Evolutionary conservation across 2,888 invertebrate genomes (phyloP).

Genomic region (Orthonevra nobilis): DNA sequence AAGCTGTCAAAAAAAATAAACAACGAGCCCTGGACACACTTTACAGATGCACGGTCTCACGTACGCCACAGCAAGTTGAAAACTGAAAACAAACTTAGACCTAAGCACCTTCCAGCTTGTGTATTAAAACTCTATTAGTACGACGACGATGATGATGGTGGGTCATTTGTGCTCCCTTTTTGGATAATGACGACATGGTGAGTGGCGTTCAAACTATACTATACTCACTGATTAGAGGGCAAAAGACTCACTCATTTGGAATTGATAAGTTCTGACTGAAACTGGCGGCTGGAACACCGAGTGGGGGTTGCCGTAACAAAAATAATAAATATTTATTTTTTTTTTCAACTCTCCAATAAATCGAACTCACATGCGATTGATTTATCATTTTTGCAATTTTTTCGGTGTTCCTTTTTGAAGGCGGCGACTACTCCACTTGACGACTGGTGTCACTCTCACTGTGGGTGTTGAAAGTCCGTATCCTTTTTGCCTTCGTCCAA

Average conservation of each 20-base stretch:
- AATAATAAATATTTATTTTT: neutral
- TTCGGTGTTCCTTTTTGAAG: conserved; percentile 1
- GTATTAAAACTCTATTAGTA: no score
- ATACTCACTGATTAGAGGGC: conserved; percentile 22
- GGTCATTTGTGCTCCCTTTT: no score
- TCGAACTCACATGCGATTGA: conserved; percentile 60
- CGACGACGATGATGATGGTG: neutral
- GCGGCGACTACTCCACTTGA: conserved; percentile 8
- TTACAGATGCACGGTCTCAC: conserved; percentile 30
- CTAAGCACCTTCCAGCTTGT: neutral
- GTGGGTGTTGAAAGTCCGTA: neutral
- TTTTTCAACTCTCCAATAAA: no score
- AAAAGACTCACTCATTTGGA: conserved; percentile 30
- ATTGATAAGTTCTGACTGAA: conserved; percentile 18
- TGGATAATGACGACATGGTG: conserved; percentile 15
- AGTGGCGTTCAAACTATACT: conserved; percentile 2
- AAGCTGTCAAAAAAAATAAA: neutral
- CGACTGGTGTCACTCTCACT: conserved; percentile 22
- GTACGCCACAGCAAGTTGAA: conserved; percentile 33
- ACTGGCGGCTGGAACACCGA: no score
- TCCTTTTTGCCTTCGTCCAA: conserved; percentile 2
- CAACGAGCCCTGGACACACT: conserved; percentile 7
- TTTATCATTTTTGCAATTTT: conserved; percentile 62
- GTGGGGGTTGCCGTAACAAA: neutral
- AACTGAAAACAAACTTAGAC: conserved; percentile 25